These are phyloP conservation scores for Oncorhynchus masou DNA, from an alignment of 2,113 vertebrate genomes.

Conservation along the genomic window DNA sequence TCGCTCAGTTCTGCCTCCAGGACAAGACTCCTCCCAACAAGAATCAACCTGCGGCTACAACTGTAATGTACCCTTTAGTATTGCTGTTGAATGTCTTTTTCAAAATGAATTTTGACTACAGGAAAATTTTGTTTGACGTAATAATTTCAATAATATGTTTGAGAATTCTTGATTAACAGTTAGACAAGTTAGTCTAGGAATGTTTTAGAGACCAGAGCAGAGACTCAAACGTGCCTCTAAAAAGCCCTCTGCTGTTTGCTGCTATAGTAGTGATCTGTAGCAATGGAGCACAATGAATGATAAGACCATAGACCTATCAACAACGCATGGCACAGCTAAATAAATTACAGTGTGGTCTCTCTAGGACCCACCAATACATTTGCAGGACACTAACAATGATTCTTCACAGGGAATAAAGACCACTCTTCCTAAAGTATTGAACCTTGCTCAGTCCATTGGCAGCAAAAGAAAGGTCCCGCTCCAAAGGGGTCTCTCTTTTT, in stretches of 20 bases:
- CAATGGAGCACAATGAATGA: slow-evolving; percentile 64
- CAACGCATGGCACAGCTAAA: slow-evolving; percentile 72
- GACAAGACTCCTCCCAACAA: too few relatives aligned
- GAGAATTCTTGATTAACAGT: too few relatives aligned
- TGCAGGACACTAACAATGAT: slow-evolving; percentile 74
- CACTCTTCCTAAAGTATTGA: slow-evolving; percentile 74
- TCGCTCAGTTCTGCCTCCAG: too few relatives aligned
- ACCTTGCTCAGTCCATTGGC: slow-evolving; percentile 72
- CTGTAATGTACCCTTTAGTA: too few relatives aligned
- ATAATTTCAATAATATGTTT: too few relatives aligned
- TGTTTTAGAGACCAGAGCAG: too few relatives aligned
- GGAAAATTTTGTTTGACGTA: too few relatives aligned
- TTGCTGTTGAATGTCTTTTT: too few relatives aligned
- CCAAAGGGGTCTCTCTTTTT: slow-evolving; percentile 65
- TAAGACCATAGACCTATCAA: slow-evolving; percentile 72
- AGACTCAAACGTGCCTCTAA: too few relatives aligned
- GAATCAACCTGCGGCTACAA: too few relatives aligned
- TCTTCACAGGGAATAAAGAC: slow-evolving; percentile 77
- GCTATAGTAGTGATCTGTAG: slow-evolving; percentile 54
- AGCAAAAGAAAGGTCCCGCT: slow-evolving; percentile 71
- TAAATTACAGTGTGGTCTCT: slow-evolving; percentile 72
- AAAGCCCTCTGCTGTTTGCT: slow-evolving; percentile 26
- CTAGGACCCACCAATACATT: slow-evolving; percentile 74
- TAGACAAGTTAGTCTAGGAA: too few relatives aligned
- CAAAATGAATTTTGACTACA: too few relatives aligned